phyloP scores from a whole-genome alignment of 1,140 invertebrate genomes.

The Trachymyrmex septentrionalis region DNA sequence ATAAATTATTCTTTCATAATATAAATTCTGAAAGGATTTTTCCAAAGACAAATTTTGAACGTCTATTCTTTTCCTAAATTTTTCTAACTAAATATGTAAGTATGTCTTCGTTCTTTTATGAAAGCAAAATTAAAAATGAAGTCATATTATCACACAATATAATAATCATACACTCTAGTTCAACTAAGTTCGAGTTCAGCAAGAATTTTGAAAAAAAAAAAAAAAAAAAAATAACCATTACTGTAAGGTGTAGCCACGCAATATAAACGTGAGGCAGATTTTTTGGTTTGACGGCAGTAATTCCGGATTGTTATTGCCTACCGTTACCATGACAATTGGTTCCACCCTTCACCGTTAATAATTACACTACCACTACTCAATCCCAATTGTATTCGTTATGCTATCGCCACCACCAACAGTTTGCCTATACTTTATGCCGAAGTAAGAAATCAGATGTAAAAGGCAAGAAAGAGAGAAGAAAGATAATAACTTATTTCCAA shows the following conservation, averaged over 20 bases:
- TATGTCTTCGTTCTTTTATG: not conserved
- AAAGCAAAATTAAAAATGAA: not conserved
- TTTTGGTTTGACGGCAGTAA: conserved; percentile 21
- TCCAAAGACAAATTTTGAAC: not conserved
- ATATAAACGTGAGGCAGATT: not conserved
- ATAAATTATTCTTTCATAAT: too few relatives aligned
- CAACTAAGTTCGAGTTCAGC: not conserved
- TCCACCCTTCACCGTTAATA: conserved; percentile 43
- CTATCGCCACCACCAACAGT: conserved; percentile 7
- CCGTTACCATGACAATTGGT: conserved; percentile 18
- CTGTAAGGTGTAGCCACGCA: not conserved
- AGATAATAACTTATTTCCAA: conserved; percentile 31
- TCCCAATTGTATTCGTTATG: not conserved
- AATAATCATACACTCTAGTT: not conserved
- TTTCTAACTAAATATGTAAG: not conserved
- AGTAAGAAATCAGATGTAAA: conserved; percentile 29
- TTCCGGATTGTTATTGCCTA: not conserved
- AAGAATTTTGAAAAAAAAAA: not conserved
- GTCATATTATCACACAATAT: not conserved
- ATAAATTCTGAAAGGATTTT: not conserved
- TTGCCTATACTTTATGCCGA: not conserved
- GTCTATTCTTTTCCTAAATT: not conserved
- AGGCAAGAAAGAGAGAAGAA: conserved; percentile 61
- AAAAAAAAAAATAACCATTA: not conserved
- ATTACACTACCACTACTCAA: conserved; percentile 25